Evolutionary conservation across 1,140 invertebrate genomes (phyloP).

Genomic region (Scaptomyza graminum): DNA sequence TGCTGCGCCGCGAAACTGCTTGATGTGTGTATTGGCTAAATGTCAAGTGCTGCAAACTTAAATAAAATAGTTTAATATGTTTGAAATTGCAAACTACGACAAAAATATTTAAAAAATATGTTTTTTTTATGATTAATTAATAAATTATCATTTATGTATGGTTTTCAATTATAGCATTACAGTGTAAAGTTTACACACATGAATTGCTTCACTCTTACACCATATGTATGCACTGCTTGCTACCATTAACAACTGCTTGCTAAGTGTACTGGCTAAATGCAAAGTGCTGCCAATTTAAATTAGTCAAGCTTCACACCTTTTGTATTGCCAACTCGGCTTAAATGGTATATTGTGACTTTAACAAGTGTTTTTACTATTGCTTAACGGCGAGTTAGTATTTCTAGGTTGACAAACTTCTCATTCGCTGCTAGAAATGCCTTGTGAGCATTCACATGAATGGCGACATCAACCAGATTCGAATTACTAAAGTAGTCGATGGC

Average conservation of each 20-base stretch:
- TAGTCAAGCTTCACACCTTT: background rate
- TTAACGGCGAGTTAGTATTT: slow-evolving; percentile 45
- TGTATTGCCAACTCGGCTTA: background rate
- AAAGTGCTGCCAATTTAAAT: slow-evolving; percentile 13
- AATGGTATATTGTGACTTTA: background rate
- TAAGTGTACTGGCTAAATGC: slow-evolving; percentile 9
- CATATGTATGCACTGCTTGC: slow-evolving; percentile 4
- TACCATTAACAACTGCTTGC: background rate
- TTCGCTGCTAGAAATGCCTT: slow-evolving; percentile 66
- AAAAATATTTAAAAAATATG: no score
- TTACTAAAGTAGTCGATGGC: slow-evolving; percentile 87
- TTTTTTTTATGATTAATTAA: no score
- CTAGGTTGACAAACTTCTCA: slow-evolving; percentile 61
- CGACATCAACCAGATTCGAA: slow-evolving; percentile 86
- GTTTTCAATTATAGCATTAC: no score
- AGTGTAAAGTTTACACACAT: no score
- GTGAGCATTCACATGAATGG: slow-evolving; percentile 81
- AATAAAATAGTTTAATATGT: no score
- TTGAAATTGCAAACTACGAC: no score
- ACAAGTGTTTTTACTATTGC: background rate
- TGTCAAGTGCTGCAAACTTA: no score
- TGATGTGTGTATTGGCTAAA: background rate
- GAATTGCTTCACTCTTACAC: no score
- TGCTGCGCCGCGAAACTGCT: no score
- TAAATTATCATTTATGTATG: no score